Conservation (phyloP, 53 echinoderm and acorn worm species). For the Paracentrotus lividus region DNA sequence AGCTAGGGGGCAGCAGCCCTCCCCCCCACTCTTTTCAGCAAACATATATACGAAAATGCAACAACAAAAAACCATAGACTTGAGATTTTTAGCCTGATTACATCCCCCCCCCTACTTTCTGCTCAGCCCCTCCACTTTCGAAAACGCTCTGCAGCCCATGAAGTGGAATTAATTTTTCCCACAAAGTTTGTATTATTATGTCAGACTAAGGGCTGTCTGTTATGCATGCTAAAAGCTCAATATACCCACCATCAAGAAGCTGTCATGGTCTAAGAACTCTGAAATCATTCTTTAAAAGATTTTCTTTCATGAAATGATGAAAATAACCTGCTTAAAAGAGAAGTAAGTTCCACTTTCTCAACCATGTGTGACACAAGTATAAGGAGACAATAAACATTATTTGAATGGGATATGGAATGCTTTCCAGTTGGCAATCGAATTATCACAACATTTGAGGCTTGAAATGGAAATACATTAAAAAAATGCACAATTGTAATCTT, state of each 20-base stretch:
- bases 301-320: slow-evolving; percentile 34
- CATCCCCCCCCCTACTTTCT: too few species aligned
- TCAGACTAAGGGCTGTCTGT: not conserved
- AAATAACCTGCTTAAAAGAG: slow-evolving; percentile 19
- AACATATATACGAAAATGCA: too few species aligned
- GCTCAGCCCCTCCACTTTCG: too few species aligned
- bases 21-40: too few species aligned
- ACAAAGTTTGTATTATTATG: not conserved
- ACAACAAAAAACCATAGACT: too few species aligned
- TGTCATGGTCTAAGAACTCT: not conserved
- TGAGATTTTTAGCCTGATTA: too few species aligned
- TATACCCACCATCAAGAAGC: not conserved
- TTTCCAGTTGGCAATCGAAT: not conserved
- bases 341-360: not conserved
- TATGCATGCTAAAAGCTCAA: not conserved
- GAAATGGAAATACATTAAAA: not conserved
- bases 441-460: not conserved
- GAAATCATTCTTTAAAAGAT: not conserved
- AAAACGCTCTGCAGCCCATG: too few species aligned
- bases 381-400: not conserved
- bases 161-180: too few species aligned
- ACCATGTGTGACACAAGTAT: slow-evolving; percentile 24
- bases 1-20: too few species aligned
- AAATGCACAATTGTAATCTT: too few species aligned
- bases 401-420: not conserved